phyloP scores from a whole-genome alignment of 2,888 invertebrate genomes.

The Thelaira solivaga region DNA sequence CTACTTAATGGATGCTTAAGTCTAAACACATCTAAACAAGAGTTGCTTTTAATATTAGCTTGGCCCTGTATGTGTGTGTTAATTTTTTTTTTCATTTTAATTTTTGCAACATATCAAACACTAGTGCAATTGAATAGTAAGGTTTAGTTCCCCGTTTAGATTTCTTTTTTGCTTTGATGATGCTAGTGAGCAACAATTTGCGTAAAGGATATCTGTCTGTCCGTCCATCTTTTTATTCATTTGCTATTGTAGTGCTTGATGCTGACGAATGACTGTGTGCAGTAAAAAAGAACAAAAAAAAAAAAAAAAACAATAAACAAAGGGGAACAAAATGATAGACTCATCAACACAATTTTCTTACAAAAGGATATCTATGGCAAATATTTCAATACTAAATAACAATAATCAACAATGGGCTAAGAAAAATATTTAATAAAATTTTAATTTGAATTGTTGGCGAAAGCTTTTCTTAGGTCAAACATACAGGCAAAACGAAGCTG shows the following conservation, averaged over 20 bases:
- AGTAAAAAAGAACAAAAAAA: too few species aligned
- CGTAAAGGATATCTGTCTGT: background rate
- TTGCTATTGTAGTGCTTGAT: background rate
- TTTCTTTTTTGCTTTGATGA: background rate
- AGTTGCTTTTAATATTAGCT: background rate
- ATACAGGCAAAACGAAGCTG: too few species aligned
- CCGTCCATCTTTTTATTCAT: background rate
- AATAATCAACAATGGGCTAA: slow-evolving; percentile 12
- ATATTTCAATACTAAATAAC: background rate
- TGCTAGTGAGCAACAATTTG: slow-evolving; percentile 11
- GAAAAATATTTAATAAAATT: background rate
- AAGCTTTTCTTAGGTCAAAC: too few species aligned
- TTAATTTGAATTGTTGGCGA: too few species aligned
- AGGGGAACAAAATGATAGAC: slow-evolving; percentile 31
- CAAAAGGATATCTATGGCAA: background rate
- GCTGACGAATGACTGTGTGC: background rate
- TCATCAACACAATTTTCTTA: slow-evolving; percentile 21
- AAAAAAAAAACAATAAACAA: slow-evolving; percentile 13
- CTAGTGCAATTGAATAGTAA: slow-evolving; percentile 35
- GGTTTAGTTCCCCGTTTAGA: background rate
- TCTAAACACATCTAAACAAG: background rate
- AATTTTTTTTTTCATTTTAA: background rate
- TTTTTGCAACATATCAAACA: slow-evolving; percentile 1
- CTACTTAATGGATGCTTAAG: background rate
- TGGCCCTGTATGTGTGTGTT: background rate